Percentiles rank a stretch among this genome's conserved stretches.
Evolutionary conservation across 2,888 invertebrate species (phyloP).

Genomic region (Calephelis perditalis): DNA sequence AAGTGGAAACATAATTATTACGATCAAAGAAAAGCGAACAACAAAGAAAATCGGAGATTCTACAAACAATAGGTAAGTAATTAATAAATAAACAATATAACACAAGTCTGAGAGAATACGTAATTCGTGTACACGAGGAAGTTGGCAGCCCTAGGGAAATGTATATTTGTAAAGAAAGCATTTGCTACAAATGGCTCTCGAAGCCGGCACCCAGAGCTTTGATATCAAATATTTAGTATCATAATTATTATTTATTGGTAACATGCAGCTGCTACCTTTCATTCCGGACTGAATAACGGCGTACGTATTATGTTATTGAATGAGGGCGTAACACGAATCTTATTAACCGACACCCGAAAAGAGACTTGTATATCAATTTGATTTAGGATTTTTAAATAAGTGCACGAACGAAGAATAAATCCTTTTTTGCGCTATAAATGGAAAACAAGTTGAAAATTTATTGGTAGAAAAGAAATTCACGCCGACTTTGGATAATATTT

Average conservation of each 20-base stretch:
- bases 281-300: conserved; percentile 1
- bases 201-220: conserved; percentile 1
- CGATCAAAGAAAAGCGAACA: too few relatives aligned
- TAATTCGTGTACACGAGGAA: not conserved
- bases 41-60: too few relatives aligned
- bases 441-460: too few relatives aligned
- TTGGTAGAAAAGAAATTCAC: too few relatives aligned
- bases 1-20: too few relatives aligned
- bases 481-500: too few relatives aligned
- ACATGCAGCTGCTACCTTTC: conserved; percentile 6
- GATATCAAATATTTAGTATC: conserved; percentile 8
- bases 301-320: conserved; percentile 2
- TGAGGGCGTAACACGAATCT: conserved; percentile 1
- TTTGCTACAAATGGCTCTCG: conserved; percentile 7
- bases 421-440: too few relatives aligned
- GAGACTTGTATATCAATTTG: too few relatives aligned
- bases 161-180: conserved; percentile 12
- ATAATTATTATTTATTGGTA: conserved; percentile 10
- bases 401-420: too few relatives aligned
- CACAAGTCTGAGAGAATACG: not conserved
- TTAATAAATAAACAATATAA: not conserved
- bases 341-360: not conserved
- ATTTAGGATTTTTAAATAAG: too few relatives aligned
- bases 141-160: conserved; percentile 9
- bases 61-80: too few relatives aligned